Percentiles rank a stretch among this genome's conserved stretches.
Conservation (phyloP, 2,797 vertebrate genomes). For the Cynodonichthys magdalenae region DNA sequence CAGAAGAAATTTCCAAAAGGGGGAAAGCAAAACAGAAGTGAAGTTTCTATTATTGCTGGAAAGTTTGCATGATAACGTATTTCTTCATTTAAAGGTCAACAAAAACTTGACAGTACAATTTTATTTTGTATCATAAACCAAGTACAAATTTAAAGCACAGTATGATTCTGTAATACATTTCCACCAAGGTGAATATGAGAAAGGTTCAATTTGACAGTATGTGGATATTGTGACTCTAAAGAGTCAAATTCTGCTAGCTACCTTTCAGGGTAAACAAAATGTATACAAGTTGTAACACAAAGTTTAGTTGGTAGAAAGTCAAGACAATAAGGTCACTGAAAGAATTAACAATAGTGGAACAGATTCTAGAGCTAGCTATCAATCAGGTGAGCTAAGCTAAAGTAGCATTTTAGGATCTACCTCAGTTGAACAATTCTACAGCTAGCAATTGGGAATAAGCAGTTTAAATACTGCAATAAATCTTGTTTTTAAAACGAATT, state of each 20-base stretch:
- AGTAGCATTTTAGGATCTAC: not conserved
- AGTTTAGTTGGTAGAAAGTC: too few relatives aligned
- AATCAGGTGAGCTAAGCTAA: not conserved
- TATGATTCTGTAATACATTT: not conserved
- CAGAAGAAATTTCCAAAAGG: not conserved
- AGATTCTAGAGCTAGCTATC: too few relatives aligned
- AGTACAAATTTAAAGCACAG: not conserved
- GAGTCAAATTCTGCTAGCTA: not conserved
- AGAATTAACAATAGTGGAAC: too few relatives aligned
- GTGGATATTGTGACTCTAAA: not conserved
- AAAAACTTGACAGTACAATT: not conserved
- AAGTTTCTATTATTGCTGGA: too few relatives aligned
- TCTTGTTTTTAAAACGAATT: too few relatives aligned
- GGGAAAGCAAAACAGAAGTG: not conserved
- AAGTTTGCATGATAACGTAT: too few relatives aligned
- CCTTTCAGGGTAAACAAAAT: not conserved
- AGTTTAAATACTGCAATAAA: too few relatives aligned
- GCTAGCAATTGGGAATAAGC: too few relatives aligned
- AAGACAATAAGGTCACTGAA: too few relatives aligned
- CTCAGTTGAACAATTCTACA: too few relatives aligned
- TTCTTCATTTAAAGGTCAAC: not conserved
- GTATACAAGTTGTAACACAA: too few relatives aligned
- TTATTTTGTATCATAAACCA: not conserved
- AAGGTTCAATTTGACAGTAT: too few relatives aligned
- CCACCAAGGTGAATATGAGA: not conserved